A percentile compares a stretch with the other conserved stretches of the same genome.
phyloP scores from a whole-genome alignment of 2,888 invertebrate genomes.

The Lasioglossum morio region DNA sequence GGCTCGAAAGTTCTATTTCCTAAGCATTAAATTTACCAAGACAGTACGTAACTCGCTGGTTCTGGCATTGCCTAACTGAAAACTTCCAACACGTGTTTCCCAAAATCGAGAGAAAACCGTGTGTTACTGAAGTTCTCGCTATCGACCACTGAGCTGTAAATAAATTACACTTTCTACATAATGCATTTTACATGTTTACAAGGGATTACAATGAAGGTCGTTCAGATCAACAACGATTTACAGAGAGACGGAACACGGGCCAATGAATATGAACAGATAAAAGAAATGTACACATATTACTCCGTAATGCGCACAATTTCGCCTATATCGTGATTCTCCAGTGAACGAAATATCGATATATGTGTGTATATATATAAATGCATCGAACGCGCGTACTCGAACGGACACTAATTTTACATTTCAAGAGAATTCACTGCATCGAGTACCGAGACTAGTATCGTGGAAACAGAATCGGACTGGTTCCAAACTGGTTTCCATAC shows the following conservation, averaged over 20 bases:
- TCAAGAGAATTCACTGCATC: background rate
- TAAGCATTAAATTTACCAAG: background rate
- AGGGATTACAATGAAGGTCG: conserved; percentile 41
- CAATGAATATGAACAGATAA: background rate
- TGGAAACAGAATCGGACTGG: background rate
- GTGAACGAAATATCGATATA: background rate
- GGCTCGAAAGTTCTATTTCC: background rate
- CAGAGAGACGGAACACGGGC: background rate
- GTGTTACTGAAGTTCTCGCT: background rate
- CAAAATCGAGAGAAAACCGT: background rate
- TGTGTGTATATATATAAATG: background rate
- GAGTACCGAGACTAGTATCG: background rate
- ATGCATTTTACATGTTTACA: conserved; percentile 5
- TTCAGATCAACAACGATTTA: conserved; percentile 28
- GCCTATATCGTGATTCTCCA: background rate
- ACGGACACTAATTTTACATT: background rate
- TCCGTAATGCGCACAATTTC: background rate
- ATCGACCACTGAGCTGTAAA: conserved; percentile 23
- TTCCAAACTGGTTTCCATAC: background rate
- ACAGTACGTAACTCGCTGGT: background rate
- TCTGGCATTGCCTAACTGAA: background rate
- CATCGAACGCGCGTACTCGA: background rate
- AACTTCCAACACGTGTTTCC: background rate
- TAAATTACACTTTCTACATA: conserved; percentile 31
- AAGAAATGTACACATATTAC: background rate